Conservation (phyloP, 2,113 vertebrate species). For the Perognathus longimembris region DNA sequence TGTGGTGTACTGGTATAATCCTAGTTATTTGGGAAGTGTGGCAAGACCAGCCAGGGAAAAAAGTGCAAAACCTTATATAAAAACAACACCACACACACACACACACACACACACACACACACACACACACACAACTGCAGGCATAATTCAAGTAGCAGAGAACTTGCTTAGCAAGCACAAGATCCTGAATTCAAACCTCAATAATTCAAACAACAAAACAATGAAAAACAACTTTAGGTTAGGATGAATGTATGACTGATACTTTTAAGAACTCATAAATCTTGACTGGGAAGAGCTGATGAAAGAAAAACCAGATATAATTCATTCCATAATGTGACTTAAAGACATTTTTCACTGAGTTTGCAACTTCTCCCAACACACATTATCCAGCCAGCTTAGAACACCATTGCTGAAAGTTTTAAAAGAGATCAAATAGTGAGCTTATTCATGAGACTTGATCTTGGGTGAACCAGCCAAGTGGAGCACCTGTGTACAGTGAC, state of each 20-base stretch:
- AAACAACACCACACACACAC: no score
- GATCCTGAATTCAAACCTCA: no score
- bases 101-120: no score
- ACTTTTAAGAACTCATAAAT: slow-evolving; percentile 42
- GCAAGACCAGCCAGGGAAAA: no score
- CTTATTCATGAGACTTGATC: not conserved
- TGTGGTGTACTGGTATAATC: no score
- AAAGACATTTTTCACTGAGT: not conserved
- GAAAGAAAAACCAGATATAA: not conserved
- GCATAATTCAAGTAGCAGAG: no score
- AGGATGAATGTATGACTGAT: not conserved
- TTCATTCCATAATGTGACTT: slow-evolving; percentile 2
- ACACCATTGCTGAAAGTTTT: not conserved
- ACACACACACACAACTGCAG: no score
- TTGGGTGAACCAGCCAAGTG: not conserved
- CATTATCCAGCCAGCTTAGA: not conserved
- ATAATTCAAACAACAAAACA: no score
- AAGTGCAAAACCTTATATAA: no score
- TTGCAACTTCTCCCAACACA: not conserved
- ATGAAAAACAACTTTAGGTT: not conserved
- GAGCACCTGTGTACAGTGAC: not conserved
- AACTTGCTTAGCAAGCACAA: no score
- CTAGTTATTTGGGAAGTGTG: no score
- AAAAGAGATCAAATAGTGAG: not conserved
- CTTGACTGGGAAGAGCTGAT: not conserved